A percentile compares a stretch with the other conserved stretches of the same genome.
Evolutionary conservation across 2,797 vertebrate species (phyloP).

Genomic region (Enteromius anoplus): DNA sequence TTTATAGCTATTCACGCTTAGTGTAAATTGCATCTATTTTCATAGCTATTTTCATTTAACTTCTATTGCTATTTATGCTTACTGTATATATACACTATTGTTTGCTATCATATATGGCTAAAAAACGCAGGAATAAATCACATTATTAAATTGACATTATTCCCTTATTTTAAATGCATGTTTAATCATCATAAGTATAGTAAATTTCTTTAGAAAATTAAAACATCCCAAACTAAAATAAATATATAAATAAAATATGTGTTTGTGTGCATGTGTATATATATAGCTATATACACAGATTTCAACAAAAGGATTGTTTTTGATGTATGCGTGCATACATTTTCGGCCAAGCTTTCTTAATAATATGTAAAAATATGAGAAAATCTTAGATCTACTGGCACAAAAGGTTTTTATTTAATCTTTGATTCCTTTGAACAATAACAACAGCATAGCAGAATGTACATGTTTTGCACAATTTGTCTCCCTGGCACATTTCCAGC

Average conservation of each 20-base stretch:
- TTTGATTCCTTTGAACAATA: not conserved
- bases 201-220: not conserved
- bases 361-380: not conserved
- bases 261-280: not conserved
- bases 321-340: not conserved
- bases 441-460: slow-evolving; percentile 6
- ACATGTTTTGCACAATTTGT: slow-evolving; percentile 13
- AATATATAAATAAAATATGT: no score
- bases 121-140: not conserved
- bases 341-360: not conserved
- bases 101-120: not conserved
- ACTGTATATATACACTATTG: not conserved
- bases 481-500: slow-evolving; percentile 13
- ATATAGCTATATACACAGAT: not conserved
- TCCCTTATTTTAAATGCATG: not conserved
- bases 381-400: not conserved
- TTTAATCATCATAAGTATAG: no score
- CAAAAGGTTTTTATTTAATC: not conserved
- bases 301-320: not conserved
- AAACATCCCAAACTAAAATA: no score
- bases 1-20: no score
- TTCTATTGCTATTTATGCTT: not conserved
- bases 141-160: not conserved
- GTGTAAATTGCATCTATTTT: no score
- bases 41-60: no score